A percentile compares a stretch with the other conserved stretches of the same genome.
Conservation (phyloP, 2,888 invertebrate genomes). For the Lepidochrysops patricia region DNA sequence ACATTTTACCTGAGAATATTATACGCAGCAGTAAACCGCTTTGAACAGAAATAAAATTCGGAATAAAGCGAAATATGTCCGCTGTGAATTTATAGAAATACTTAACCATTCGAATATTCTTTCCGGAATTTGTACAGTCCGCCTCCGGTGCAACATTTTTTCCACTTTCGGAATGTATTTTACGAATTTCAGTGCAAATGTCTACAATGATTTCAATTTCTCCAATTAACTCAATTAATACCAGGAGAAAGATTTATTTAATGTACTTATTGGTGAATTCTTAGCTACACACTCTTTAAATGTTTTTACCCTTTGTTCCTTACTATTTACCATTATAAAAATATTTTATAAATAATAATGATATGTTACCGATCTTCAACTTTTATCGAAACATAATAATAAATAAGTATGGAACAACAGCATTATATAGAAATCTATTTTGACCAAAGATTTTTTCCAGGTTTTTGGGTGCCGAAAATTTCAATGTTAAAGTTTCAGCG, state of each 20-base stretch:
- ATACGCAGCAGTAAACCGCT: no score
- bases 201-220: background rate
- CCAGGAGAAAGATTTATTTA: background rate
- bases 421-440: no score
- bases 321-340: no score
- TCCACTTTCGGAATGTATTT: slow-evolving; percentile 4
- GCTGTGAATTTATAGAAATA: slow-evolving; percentile 18
- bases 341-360: no score
- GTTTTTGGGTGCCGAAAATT: background rate
- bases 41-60: background rate
- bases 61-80: background rate
- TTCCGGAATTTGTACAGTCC: slow-evolving; percentile 20
- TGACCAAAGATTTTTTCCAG: no score
- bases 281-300: no score
- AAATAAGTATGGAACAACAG: no score
- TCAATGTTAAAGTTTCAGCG: background rate
- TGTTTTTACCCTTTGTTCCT: no score
- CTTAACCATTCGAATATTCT: slow-evolving; percentile 31
- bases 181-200: background rate
- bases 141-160: slow-evolving; percentile 14
- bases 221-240: background rate
- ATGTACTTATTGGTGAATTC: no score
- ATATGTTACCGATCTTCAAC: no score
- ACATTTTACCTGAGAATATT: no score
- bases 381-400: no score